phyloP scores from a whole-genome alignment of 35 echinoderm and acorn worm species.

The Holothuria glaberrima region DNA sequence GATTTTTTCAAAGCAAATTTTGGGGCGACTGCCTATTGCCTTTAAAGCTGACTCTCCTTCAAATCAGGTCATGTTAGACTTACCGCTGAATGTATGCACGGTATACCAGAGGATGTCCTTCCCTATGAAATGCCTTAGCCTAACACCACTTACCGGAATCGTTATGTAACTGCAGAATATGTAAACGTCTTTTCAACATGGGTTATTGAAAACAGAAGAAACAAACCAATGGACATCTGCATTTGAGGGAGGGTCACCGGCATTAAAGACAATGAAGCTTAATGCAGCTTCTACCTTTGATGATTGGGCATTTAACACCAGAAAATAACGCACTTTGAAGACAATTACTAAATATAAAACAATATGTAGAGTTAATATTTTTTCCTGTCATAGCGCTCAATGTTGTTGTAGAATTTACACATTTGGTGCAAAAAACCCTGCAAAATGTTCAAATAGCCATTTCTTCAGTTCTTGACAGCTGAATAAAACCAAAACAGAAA shows the following conservation, averaged over 20 bases:
- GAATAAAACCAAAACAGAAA: constrained; percentile 58
- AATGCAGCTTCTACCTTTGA: constrained; percentile 16
- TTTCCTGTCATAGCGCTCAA: neutral
- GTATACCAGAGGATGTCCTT: constrained; percentile 22
- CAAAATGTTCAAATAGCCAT: constrained; percentile 47
- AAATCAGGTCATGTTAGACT: constrained; percentile 7
- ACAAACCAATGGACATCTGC: constrained; percentile 32
- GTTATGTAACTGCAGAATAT: neutral
- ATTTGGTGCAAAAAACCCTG: constrained; percentile 38
- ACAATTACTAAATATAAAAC: constrained; percentile 32
- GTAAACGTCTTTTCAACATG: constrained; percentile 29
- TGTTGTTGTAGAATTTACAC: constrained; percentile 8
- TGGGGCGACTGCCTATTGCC: no score
- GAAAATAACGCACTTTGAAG: neutral
- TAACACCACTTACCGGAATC: neutral
- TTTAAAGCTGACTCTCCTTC: no score
- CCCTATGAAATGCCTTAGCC: constrained; percentile 49
- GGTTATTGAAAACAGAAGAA: constrained; percentile 14
- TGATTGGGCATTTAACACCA: constrained; percentile 29
- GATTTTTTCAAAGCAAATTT: no score
- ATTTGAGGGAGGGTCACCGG: neutral
- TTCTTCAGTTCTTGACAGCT: constrained; percentile 18
- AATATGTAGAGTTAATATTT: constrained; percentile 53
- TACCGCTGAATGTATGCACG: constrained; percentile 53
- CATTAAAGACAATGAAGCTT: constrained; percentile 47